A percentile compares a stretch with the other conserved stretches of the same genome.
Conservation (phyloP, 2,113 vertebrate species). For the Calidris pygmaea region DNA sequence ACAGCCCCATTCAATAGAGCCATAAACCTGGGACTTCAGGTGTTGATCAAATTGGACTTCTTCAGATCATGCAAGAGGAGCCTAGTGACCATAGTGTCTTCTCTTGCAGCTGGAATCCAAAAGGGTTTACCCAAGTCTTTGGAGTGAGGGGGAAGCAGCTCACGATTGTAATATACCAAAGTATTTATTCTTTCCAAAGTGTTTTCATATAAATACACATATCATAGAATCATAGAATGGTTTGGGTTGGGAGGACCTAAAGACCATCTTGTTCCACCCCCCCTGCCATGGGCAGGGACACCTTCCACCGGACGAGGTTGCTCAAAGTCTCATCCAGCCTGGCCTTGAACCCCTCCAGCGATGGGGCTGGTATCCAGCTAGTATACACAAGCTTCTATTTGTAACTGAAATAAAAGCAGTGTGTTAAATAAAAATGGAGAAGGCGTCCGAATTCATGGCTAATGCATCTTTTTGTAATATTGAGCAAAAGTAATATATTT, state of each 20-base stretch:
- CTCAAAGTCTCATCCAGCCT: background rate
- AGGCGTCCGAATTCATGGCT: background rate
- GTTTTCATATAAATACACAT: background rate
- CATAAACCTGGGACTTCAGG: background rate
- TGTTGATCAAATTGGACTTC: background rate
- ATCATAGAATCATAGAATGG: background rate
- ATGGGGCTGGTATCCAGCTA: background rate
- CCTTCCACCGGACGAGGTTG: background rate
- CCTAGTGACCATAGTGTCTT: background rate
- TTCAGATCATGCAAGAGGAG: background rate
- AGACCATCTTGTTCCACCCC: background rate
- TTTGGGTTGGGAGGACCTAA: background rate
- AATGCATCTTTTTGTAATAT: background rate
- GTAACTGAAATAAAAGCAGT: fast-evolving
- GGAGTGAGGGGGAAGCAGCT: background rate
- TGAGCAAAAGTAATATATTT: background rate
- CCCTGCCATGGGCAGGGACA: background rate
- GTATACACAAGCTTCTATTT: background rate
- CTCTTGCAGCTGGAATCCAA: background rate
- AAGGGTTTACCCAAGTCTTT: background rate
- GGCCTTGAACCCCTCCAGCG: background rate
- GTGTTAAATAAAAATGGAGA: background rate
- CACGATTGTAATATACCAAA: background rate
- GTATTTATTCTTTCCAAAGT: background rate
- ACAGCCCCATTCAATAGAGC: background rate